Evolutionary conservation across 2,797 vertebrate genomes (phyloP).

Genomic region (Falco cherrug): DNA sequence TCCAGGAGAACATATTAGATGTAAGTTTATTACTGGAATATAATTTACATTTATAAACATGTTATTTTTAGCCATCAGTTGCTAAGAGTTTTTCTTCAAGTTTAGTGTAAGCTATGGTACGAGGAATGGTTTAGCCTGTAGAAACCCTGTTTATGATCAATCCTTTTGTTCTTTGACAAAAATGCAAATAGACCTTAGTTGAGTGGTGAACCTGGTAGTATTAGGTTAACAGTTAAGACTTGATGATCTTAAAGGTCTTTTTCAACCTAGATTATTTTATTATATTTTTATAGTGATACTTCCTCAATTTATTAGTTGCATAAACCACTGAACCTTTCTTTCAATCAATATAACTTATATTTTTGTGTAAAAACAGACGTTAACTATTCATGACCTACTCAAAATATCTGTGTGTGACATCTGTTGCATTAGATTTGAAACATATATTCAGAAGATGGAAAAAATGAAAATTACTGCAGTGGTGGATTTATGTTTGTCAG

Average conservation of each 20-base stretch:
- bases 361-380: neutral
- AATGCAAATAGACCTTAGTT: neutral
- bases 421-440: neutral
- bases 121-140: neutral
- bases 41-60: neutral
- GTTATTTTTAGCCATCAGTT: neutral
- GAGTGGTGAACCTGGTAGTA: neutral
- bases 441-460: neutral
- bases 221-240: neutral
- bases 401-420: neutral
- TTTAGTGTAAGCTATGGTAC: neutral
- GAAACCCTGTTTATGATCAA: neutral
- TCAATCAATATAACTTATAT: neutral
- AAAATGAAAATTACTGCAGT: neutral
- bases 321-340: neutral
- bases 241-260: no score
- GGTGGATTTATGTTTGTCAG: neutral
- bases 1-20: constrained; percentile 87
- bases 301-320: neutral
- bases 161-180: neutral
- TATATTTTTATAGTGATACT: neutral
- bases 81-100: neutral
- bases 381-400: neutral
- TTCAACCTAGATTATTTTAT: no score
- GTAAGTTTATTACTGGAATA: constrained; percentile 74